Base-by-base conservation (phyloP, 2,113 vertebrate genomes). In the Python bivittatus region DNA sequence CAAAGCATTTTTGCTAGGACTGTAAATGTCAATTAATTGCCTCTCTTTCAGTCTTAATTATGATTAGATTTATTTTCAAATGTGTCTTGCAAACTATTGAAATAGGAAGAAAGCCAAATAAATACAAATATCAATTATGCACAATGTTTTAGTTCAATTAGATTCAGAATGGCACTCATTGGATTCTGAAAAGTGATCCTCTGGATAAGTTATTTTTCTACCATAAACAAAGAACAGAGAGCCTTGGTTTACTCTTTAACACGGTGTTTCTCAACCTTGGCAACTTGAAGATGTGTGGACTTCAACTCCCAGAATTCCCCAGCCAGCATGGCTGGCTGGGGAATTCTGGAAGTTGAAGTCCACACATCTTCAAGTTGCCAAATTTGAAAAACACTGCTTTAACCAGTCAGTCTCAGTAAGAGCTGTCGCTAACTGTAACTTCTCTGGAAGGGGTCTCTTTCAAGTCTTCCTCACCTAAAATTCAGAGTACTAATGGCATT, bases 21-120 rank as follows among this genome's bases (percentile, higher is more conserved):
- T 33, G 12, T 84, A 90, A 57, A 53, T 17, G 25, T 29, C 53
- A 83, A 90, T 90, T 90, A 83, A 90, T 84, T 90, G 83, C 68
- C 38, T 90, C 22, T 54, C 27, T 64, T 90, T 61, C 60, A 64
- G 88, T 52, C 64, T 84, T 84, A 83, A 90, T 83, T 90, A 90
- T 3, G 72, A 38, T 27, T 27, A 54, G 42, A 17, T 90, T 44
- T 44, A 54, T 90, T 90, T 90, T 29, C 29, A 38, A 90, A 54
- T 27, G 52, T 56, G 11, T 12, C 68, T 90, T 15, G 33, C 12
- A 83, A 52, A 54, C 23, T 15, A 84, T 20, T 83, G 68, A 83
- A 54, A 84, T 15, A 38, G 15, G 23, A 20, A 90, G 89, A 29
- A 57, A 57, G 33, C 89, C 29, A 90, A 57, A 90, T 90, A 68